Conservation (phyloP, 2,113 vertebrate species). For the Atlantisia rogersi region DNA sequence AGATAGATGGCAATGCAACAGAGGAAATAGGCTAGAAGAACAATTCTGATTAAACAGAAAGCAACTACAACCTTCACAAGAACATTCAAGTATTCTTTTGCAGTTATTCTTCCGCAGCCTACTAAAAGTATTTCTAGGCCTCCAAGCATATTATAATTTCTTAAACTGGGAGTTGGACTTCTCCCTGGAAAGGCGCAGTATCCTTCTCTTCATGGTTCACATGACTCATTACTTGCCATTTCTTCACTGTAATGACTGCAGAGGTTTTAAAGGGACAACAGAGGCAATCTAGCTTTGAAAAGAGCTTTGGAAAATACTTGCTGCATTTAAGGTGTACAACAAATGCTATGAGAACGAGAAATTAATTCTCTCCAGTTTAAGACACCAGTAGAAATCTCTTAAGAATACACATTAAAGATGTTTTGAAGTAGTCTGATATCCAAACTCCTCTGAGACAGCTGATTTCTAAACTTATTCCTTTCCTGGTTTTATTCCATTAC, state of each 20-base stretch:
- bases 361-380: background rate
- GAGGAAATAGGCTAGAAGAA: background rate
- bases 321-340: background rate
- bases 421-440: background rate
- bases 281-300: background rate
- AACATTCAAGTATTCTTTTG: background rate
- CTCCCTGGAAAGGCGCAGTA: background rate
- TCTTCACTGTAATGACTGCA: background rate
- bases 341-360: background rate
- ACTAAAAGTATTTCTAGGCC: background rate
- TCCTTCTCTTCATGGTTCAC: background rate
- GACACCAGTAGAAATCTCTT: background rate
- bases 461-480: slow-evolving; percentile 2
- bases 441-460: background rate
- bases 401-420: background rate
- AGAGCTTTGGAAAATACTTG: background rate
- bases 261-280: background rate
- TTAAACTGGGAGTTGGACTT: background rate
- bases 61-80: background rate
- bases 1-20: background rate
- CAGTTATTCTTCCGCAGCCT: background rate
- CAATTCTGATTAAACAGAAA: background rate
- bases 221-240: background rate
- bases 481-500: background rate
- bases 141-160: slow-evolving; percentile 6